These are phyloP conservation scores for Labeo catla DNA, from an alignment of 2,113 vertebrate species.

Conservation along the genomic window DNA sequence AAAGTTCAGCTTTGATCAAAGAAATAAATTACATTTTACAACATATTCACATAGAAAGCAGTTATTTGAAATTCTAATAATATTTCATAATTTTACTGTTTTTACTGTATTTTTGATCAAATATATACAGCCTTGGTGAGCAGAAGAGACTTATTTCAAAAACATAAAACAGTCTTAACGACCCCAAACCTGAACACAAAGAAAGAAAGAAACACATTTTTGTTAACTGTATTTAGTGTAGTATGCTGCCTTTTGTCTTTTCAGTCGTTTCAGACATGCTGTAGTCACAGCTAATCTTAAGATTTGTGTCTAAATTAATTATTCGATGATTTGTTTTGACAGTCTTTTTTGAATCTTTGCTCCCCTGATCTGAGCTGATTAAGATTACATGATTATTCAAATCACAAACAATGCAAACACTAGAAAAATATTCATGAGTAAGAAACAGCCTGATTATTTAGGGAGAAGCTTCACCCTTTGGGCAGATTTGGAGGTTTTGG, in stretches of 20 bases:
- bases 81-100: background rate
- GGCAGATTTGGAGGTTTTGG: background rate
- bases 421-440: background rate
- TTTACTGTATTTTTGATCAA: background rate
- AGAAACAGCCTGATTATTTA: background rate
- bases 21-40: background rate
- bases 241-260: background rate
- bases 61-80: background rate
- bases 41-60: background rate
- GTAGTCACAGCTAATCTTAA: background rate
- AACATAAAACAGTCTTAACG: background rate
- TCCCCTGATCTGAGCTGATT: background rate
- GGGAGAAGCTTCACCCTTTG: background rate
- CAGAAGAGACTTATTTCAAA: background rate
- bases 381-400: background rate
- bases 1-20: background rate
- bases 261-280: background rate
- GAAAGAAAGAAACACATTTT: background rate
- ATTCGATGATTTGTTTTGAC: background rate
- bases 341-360: background rate
- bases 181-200: background rate
- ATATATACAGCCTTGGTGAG: background rate
- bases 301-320: constrained; percentile 2
- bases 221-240: background rate
- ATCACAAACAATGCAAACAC: constrained; percentile 3